Percentiles rank a stretch among this genome's conserved stretches.
Evolutionary conservation across 1,140 invertebrate genomes (phyloP).

Genomic region (Yoshiicerus persimilis): DNA sequence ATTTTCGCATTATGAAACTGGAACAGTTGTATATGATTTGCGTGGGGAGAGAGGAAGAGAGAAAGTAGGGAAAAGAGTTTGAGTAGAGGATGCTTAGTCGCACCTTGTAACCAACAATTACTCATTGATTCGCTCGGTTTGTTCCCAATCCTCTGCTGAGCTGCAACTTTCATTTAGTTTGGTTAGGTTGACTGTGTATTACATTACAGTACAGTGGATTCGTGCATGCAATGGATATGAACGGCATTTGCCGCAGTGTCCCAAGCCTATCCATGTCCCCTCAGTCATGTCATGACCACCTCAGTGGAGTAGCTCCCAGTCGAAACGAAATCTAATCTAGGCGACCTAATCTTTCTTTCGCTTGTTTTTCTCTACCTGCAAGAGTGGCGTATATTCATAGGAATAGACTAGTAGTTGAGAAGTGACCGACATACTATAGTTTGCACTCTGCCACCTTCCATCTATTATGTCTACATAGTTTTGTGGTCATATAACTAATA

Average conservation of each 20-base stretch:
- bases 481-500: neutral
- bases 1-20: no score
- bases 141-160: neutral
- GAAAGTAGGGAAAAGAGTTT: neutral
- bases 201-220: neutral
- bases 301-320: neutral
- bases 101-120: constrained; percentile 6
- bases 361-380: neutral
- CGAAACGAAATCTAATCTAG: neutral
- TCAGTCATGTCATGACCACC: constrained; percentile 3
- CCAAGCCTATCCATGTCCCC: neutral
- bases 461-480: neutral
- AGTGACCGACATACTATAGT: neutral
- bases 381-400: neutral
- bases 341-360: neutral
- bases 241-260: neutral
- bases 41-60: neutral
- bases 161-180: neutral
- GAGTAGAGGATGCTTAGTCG: neutral
- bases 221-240: neutral
- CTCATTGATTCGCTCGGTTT: constrained; percentile 5
- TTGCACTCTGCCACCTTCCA: neutral
- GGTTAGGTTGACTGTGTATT: neutral
- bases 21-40: no score
- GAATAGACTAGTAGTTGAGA: neutral